Conservation (phyloP, 2,113 vertebrate species). For the Mormyrus lacerda region DNA sequence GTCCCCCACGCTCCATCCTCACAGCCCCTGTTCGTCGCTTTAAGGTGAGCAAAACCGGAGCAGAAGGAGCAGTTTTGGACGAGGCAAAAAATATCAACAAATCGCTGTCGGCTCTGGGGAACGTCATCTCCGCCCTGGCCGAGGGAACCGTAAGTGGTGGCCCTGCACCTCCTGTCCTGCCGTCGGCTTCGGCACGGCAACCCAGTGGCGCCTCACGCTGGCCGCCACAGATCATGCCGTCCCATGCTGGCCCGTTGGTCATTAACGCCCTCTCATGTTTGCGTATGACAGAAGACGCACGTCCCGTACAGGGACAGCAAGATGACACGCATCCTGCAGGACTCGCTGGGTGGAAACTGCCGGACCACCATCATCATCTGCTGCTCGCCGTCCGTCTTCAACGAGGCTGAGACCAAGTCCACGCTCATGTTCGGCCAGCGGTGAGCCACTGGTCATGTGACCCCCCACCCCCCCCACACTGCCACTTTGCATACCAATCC, state of each 20-base stretch:
- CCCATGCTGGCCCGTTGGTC: background rate
- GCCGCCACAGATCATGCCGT: background rate
- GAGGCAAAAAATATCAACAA: conserved; percentile 99
- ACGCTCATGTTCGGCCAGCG: conserved; percentile 95
- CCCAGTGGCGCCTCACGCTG: background rate
- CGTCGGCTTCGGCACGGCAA: background rate
- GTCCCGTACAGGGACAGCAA: conserved; percentile 97
- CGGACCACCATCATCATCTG: conserved; percentile 95
- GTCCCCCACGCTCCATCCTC: background rate
- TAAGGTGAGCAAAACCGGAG: conserved; percentile 97
- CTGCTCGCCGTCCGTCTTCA: conserved; percentile 90
- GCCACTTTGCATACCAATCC: background rate
- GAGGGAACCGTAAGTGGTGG: conserved; percentile 79
- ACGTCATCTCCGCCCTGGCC: conserved; percentile 91
- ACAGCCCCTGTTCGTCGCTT: conserved; percentile 17
- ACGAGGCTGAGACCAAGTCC: conserved; percentile 91
- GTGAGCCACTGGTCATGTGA: conserved; percentile 44
- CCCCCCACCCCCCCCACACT: background rate
- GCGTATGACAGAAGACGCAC: conserved; percentile 74
- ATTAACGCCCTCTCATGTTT: background rate
- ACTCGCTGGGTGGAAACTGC: conserved; percentile 93
- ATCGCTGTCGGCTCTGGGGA: conserved; percentile 91
- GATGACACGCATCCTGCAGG: conserved; percentile 96
- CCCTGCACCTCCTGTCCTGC: background rate
- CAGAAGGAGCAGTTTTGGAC: conserved; percentile 87